These are phyloP conservation scores for Corythoichthys haematopterus DNA, from an alignment of 2,113 vertebrate species.

Conservation along the genomic window DNA sequence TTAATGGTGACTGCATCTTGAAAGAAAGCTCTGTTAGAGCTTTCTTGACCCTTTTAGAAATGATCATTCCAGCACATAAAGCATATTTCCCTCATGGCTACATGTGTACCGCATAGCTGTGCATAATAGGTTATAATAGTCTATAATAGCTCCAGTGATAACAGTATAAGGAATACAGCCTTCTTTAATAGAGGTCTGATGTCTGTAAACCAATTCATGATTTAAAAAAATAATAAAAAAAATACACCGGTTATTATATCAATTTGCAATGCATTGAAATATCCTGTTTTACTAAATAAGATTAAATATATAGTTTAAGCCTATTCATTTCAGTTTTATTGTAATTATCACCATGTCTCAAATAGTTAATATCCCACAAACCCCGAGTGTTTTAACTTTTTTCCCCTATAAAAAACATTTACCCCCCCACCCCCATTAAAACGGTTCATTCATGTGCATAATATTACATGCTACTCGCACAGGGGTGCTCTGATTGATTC, in stretches of 20 bases:
- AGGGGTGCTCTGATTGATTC: not conserved
- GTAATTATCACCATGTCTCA: not conserved
- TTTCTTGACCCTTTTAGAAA: conserved; percentile 13
- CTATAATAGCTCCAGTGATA: not conserved
- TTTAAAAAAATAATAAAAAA: too few species aligned
- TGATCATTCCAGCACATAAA: conserved; percentile 1
- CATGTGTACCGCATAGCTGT: conserved; percentile 3
- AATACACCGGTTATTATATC: not conserved
- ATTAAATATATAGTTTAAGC: not conserved
- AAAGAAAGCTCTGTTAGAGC: conserved; percentile 7
- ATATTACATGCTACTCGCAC: not conserved
- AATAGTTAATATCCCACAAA: not conserved
- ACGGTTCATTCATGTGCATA: not conserved
- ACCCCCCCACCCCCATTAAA: not conserved
- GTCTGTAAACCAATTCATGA: not conserved
- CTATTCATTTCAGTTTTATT: not conserved
- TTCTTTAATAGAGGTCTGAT: not conserved
- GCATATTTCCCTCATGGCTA: not conserved
- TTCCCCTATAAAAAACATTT: not conserved
- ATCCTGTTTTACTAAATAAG: not conserved
- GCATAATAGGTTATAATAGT: not conserved
- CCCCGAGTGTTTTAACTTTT: not conserved
- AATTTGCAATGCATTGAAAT: not conserved
- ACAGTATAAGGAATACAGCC: not conserved
- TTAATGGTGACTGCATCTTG: conserved; percentile 14